phyloP scores from a whole-genome alignment of 2,888 invertebrate species.

The Noctua pronuba region DNA sequence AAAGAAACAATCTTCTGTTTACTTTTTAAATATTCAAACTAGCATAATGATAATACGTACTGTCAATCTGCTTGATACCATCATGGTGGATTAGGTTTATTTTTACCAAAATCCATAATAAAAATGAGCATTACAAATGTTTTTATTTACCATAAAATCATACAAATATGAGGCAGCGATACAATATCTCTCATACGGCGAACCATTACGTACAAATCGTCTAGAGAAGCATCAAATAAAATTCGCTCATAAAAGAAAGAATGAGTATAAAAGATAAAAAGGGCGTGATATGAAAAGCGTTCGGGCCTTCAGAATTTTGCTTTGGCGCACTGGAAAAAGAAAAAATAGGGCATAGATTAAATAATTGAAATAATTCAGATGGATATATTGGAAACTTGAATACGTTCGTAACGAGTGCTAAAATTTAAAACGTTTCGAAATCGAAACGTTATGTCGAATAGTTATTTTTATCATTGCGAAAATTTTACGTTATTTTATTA shows the following conservation, averaged over 20 bases:
- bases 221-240: conserved; percentile 74
- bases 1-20: not conserved
- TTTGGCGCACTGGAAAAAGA: conserved; percentile 70
- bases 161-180: conserved; percentile 9
- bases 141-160: conserved; percentile 2
- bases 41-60: not conserved
- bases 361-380: conserved; percentile 45
- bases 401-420: not conserved
- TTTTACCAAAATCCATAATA: not conserved
- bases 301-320: conserved; percentile 74
- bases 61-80: not conserved
- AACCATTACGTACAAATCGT: conserved; percentile 68
- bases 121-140: not conserved
- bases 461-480: not conserved
- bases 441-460: not conserved
- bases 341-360: conserved; percentile 71
- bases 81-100: not conserved
- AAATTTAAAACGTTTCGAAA: not conserved
- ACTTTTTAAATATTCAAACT: not conserved
- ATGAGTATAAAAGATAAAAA: conserved; percentile 79
- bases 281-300: conserved; percentile 79
- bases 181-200: conserved; percentile 50
- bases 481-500: not conserved
- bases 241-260: conserved; percentile 70
- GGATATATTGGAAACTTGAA: conserved; percentile 1